Evolutionary conservation across 2,113 vertebrate genomes (phyloP), one percentile per base, ranked within the genome.

Genomic region (Crotalus horridus): DNA sequence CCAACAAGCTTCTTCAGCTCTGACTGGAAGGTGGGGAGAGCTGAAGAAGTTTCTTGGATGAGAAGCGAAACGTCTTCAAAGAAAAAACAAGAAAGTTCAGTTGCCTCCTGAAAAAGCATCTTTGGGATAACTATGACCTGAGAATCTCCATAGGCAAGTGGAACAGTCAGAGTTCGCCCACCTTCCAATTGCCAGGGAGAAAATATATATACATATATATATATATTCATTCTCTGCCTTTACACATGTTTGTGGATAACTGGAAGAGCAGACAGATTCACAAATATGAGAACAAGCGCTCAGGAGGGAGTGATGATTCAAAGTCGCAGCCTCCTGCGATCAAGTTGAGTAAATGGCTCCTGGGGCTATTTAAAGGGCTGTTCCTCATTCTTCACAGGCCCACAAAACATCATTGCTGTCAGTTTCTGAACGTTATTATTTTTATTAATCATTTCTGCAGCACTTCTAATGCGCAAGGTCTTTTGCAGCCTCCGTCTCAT

Each of bases 361-460:
- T 29, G 92, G 92, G 92, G 89, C 56, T 81, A 87, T 93, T 93
- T 93, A 93, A 90, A 90, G 92, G 89, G 93, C 59, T 90, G 69
- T 89, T 93, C 87, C 89, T 93, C 92, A 93, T 93, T 64, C 92
- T 93, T 93, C 92, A 90, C 89, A 90, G 89, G 81, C 92, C 89
- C 92, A 90, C 92, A 90, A 93, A 90, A 90, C 89, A 90, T 93
- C 90, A 93, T 90, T 85, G 89, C 89, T 90, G 92, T 93, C 92
- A 93, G 81, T 93, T 93, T 87, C 92, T 64, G 89, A 59, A 43
- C 48, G 92, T 90, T 93, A 90, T 93, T 93, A 90, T 93, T 90
- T 93, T 93, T 93, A 93, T 93, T 93, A 93, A 93, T 93, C 92
- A 93, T 93, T 90, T 93, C 92, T 93, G 89, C 56, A 90, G 92